Evolutionary conservation across 2,113 vertebrate genomes (phyloP).

Genomic region (Sitta europaea): DNA sequence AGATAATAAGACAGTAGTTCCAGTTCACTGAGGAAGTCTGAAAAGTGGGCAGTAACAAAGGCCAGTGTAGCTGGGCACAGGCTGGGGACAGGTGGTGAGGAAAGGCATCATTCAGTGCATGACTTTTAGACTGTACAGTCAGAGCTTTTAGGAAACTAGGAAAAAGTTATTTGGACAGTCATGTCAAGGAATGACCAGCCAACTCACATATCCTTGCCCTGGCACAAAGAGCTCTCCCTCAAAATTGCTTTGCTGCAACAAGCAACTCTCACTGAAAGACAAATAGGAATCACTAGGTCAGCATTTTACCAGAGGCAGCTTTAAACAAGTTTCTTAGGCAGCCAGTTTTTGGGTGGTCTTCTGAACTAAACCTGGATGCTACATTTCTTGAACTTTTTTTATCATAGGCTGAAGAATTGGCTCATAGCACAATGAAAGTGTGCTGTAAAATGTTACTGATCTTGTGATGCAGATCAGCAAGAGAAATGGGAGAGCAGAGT

Average conservation of each 20-base stretch:
- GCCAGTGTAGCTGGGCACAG: not conserved
- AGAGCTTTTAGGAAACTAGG: not conserved
- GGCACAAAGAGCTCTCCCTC: not conserved
- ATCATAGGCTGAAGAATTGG: not conserved
- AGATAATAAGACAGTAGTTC: not conserved
- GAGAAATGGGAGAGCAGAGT: not conserved
- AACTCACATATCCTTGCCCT: not conserved
- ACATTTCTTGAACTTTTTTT: not conserved
- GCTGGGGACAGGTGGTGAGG: not conserved
- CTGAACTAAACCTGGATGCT: not conserved
- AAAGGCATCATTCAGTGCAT: accelerated
- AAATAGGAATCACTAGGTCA: not conserved
- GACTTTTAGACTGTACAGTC: not conserved
- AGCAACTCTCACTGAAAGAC: not conserved
- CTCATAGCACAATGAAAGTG: not conserved
- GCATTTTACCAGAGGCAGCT: not conserved
- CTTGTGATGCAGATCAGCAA: not conserved
- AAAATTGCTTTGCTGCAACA: not conserved
- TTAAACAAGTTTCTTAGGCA: not conserved
- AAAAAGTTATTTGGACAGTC: not conserved
- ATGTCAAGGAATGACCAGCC: not conserved
- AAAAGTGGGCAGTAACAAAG: not conserved
- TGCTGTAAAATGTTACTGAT: not conserved
- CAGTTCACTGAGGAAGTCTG: not conserved
- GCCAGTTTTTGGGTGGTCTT: not conserved